Evolutionary conservation across 2,113 vertebrate species (phyloP).

Genomic region (Muntiacus reevesi): DNA sequence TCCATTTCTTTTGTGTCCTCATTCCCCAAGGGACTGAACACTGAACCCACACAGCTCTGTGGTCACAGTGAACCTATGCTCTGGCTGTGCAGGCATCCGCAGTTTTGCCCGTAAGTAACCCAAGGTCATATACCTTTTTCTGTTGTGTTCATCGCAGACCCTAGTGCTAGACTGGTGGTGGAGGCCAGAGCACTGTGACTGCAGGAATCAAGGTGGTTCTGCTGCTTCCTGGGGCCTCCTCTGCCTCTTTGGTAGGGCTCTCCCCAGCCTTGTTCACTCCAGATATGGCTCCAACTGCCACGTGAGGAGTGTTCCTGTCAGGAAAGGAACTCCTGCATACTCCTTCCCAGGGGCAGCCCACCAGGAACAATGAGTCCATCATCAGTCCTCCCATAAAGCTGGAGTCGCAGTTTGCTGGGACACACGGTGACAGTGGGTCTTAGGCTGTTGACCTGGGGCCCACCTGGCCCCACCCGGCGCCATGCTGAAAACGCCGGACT

Average conservation of each 20-base stretch:
- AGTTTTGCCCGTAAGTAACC: neutral
- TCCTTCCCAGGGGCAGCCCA: neutral
- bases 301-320: neutral
- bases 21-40: neutral
- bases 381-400: neutral
- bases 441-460: neutral
- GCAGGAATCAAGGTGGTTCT: neutral
- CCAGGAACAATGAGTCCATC: neutral
- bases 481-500: neutral
- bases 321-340: neutral
- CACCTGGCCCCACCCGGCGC: neutral
- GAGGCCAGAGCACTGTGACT: neutral
- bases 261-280: neutral
- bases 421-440: neutral
- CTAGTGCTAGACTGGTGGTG: neutral
- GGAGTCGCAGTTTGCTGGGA: neutral
- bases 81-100: neutral
- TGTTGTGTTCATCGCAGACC: neutral
- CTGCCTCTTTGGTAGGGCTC: neutral
- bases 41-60: neutral
- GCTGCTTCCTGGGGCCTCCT: neutral
- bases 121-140: neutral
- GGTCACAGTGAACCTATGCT: neutral
- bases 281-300: neutral
- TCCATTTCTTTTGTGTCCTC: neutral